Evolutionary conservation across 2,113 vertebrate species (phyloP).

Genomic region (Atlantisia rogersi): DNA sequence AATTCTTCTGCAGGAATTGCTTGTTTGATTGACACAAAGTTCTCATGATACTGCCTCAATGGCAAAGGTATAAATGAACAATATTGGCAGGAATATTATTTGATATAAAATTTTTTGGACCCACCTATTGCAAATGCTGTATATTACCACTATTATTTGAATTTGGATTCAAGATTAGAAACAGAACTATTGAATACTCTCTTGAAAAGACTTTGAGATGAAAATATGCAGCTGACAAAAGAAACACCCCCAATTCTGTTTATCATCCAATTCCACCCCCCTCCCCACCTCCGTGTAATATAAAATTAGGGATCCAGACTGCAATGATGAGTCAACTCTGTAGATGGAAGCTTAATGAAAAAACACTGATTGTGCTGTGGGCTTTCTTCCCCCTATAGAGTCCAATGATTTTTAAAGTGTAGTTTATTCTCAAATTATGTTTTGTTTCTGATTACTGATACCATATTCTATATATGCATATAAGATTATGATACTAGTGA

Average conservation of each 20-base stretch:
- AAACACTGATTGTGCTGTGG: background rate
- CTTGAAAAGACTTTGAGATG: background rate
- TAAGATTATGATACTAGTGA: background rate
- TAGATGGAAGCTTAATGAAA: background rate
- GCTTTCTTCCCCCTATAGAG: background rate
- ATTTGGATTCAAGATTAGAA: background rate
- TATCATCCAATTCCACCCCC: fast-evolving
- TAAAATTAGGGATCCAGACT: background rate
- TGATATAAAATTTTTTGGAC: background rate
- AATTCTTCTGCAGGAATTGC: background rate
- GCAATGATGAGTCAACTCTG: background rate
- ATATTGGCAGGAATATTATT: background rate
- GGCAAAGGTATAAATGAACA: background rate
- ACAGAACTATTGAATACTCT: background rate
- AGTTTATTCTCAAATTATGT: background rate
- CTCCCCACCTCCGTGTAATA: background rate
- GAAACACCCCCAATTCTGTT: background rate
- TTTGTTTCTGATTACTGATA: background rate
- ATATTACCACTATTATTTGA: background rate
- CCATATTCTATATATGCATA: background rate
- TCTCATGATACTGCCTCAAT: background rate
- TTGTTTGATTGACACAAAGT: background rate
- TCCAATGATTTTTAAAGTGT: background rate
- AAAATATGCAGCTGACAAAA: background rate
- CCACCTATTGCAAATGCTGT: background rate